Base-by-base conservation (phyloP, 2,888 invertebrate species). In the Dendrolimus pini region DNA sequence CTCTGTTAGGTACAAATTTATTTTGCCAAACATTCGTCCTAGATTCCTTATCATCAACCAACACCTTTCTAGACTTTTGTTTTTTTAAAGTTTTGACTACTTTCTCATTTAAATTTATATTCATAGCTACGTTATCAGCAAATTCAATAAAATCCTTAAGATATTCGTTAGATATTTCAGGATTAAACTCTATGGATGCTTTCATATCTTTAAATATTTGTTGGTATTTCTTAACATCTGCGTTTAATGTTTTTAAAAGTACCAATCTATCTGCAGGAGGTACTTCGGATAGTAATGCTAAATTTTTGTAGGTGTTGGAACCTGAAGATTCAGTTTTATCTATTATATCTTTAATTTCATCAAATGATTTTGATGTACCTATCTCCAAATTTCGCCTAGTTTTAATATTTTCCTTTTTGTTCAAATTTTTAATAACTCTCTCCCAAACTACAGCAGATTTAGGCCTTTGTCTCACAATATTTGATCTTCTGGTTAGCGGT, bases 381-480 rank as follows among this genome's bases (percentile, higher is more conserved):
- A 54, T 13, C 7, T 62, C 59, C 9, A 67, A 60, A 54, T 60
- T 70, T 64, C 88, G 74, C 1, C 89, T 78, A 14, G 70, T 72
- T 2, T 62, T 65, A 47, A 41, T 12, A 52, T 67, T 71, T 7
- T 62, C 58, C 61, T 70, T 68, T 13, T 62, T 62, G n/a, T 72
- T 70, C 18, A 83, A 63, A 64, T 76, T 82, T 64, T 79, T 82
- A 13, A 88, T 66, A 0, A 85, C 60, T 56, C 89, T 74, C 60
- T 88, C 84, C 83, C 84, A 88, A 7, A 89, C 72, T 52, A 77
- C 65, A 9, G 81, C 81, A 12, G 89, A 85, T 61, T 82, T 82
- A 0, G 88, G 77, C 56, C 75, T 64, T 54, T 61, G 63, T 54
- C 59, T 58, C 52, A 62, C 54, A 42, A 56, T 55, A 58, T 64